Evolutionary conservation across 2,888 invertebrate species (phyloP), one percentile per base, ranked within the genome.

Genomic region (Plagodis pulveraria): DNA sequence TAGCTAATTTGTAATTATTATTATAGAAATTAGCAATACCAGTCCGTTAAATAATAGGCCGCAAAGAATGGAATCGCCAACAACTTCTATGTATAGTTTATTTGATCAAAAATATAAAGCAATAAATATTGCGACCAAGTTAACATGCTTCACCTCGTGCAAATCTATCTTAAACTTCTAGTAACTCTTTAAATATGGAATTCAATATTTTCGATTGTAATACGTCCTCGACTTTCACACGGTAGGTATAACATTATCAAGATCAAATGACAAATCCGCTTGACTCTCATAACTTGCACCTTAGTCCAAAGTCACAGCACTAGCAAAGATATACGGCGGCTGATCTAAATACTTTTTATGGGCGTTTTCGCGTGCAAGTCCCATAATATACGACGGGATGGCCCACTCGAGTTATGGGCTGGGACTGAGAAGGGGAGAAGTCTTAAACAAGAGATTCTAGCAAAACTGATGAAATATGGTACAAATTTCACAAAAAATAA

Each of bases 271-370:
- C 22, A 22, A 22, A 40, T 0, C 40, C 40, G 40, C 40, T 40
- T 5, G 5, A 40, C 10, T 40, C 12, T 42, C 2, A 6, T 35
- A 9, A 36, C 55, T 44, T 42, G n/a, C 41, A 11, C n/a, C 49
- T 52, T 51, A 38, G 47, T 50, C 49, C 43, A 62, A 72, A 65
- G 63, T 70, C 71, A 65, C 65, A 65, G 57, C 66, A 58, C 67
- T 68, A 72, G 70, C 65, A 61, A 69, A 71, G 78, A 80, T 76
- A 78, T 79, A 82, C 72, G 65, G 66, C 60, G 66, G 68, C 59
- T 63, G 72, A 77, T 77, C 77, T 78, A 76, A 78, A 79, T 76
- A 81, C 77, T 83, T 81, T 80, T 81, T 80, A 81, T 73, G 78
- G 74, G 59, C 63, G 65, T 77, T 77, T 73, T 67, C 70, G 66